phyloP scores from a whole-genome alignment of 2,888 invertebrate species.

The Andrena trimmerana region DNA sequence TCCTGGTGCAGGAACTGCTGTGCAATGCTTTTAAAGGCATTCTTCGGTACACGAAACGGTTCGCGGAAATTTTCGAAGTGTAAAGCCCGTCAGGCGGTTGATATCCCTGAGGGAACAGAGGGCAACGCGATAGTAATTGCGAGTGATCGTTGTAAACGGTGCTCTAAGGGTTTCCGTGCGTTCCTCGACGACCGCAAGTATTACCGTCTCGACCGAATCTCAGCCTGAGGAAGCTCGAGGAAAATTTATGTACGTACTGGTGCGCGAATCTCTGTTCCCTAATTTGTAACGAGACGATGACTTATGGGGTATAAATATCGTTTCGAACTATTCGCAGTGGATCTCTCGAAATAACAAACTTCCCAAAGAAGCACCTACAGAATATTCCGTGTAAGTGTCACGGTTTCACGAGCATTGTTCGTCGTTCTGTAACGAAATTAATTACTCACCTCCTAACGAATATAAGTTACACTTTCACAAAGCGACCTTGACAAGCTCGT shows the following conservation, averaged over 20 bases:
- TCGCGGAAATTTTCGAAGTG: slow-evolving; percentile 24
- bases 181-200: slow-evolving; percentile 65
- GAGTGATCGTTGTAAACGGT: slow-evolving; percentile 48
- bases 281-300: not conserved
- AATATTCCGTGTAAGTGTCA: not conserved
- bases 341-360: too few relatives aligned
- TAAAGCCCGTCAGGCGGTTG: slow-evolving; percentile 34
- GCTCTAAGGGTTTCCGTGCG: slow-evolving; percentile 55
- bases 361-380: not conserved
- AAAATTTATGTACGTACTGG: slow-evolving; percentile 27
- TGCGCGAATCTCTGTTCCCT: not conserved
- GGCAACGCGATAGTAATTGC: slow-evolving; percentile 48
- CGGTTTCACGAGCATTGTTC: slow-evolving; percentile 36
- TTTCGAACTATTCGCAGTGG: not conserved
- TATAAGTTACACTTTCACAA: slow-evolving; percentile 46
- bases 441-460: slow-evolving; percentile 55
- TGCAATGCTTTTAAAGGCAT: slow-evolving; percentile 27
- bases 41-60: slow-evolving; percentile 31
- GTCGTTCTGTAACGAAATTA: slow-evolving; percentile 33
- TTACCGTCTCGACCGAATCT: slow-evolving; percentile 50
- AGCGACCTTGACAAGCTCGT: slow-evolving; percentile 54
- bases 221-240: slow-evolving; percentile 16
- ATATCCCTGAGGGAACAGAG: slow-evolving; percentile 14
- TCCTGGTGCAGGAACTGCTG: not conserved
- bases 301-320: not conserved